Evolutionary conservation across 2,113 vertebrate species (phyloP), one percentile per base, ranked within the genome.

Genomic region (Todiramphus chloris): DNA sequence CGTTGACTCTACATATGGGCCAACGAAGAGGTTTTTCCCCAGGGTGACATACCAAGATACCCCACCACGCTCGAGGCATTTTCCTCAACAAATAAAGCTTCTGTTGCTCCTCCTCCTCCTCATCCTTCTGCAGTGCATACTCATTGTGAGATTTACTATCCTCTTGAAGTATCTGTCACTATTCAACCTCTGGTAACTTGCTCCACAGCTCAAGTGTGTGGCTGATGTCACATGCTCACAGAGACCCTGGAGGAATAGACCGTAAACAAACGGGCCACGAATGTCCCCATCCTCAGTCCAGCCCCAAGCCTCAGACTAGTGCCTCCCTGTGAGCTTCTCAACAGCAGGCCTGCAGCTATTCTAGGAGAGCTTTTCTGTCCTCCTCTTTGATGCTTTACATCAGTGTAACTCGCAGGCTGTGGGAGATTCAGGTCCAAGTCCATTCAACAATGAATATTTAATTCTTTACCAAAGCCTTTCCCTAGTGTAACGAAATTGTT

Each of bases 1-100:
- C 8, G 5, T 0, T 55, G 37, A 46, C 16, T 76, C 7, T 16
- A 30, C 11, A 19, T 4, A 14, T 3, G 24, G 30, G 15, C 33
- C 62, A 51, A 13, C 3, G 17, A 72, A 87, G 33, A 89, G 13
- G 19, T 67, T 4, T 4, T 48, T 83, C 13, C 19, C 69, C 41
- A 35, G 13, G 7, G 8, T 35, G 59, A 63, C 25, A 15, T 20
- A 44, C 27, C 31, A n/a, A 63, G 69, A 62, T 5, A 67, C 1
- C 16, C 3, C 73, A 33, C 37, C 35, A 24, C 6, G 10, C 13
- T 73, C 13, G 41, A 51, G 39, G 33, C 8, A n/a, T 76, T 63
- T 51, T 23, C 37, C 41, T 56, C 59, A 30, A 51, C 44, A 68
- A 79, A 33, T 13, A 19, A 14, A 69, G 5, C n/a, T 86, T 70